phyloP scores from a whole-genome alignment of 2,797 vertebrate species.

The Spinus pinus region DNA sequence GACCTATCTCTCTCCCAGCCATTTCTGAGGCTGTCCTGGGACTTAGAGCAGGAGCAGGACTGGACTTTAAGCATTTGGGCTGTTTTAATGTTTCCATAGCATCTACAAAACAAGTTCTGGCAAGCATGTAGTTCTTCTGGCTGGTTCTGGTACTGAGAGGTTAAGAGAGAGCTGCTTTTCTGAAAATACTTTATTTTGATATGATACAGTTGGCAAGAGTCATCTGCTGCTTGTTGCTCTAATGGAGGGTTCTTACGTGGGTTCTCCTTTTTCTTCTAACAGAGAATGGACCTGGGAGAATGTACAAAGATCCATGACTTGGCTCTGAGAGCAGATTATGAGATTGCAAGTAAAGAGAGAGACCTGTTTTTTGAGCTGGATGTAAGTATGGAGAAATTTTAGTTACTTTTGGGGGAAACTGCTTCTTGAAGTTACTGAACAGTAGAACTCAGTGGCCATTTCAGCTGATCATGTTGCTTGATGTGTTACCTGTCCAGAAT shows the following conservation, averaged over 20 bases:
- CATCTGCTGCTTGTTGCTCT: background rate
- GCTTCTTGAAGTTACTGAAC: background rate
- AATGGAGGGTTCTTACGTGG: background rate
- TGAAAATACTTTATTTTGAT: background rate
- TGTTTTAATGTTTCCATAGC: background rate
- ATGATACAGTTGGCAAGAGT: background rate
- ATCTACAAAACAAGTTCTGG: background rate
- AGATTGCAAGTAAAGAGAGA: constrained; percentile 97
- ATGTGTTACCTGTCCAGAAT: background rate
- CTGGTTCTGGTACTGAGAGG: background rate
- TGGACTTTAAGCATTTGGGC: background rate
- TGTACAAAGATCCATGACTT: constrained; percentile 98
- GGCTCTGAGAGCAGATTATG: constrained; percentile 97
- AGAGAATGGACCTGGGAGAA: constrained; percentile 99
- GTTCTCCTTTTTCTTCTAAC: constrained; percentile 6
- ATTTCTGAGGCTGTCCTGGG: background rate
- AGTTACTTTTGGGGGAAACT: background rate
- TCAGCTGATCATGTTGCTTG: background rate
- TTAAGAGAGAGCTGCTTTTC: background rate
- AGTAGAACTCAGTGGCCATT: background rate
- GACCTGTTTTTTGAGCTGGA: constrained; percentile 98
- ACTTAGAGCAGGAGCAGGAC: background rate
- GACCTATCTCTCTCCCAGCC: background rate
- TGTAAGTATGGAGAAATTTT: constrained; percentile 78
- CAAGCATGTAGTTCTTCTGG: background rate